Evolutionary conservation across 2,888 invertebrate species (phyloP).

Genomic region (Leucoma salicis): DNA sequence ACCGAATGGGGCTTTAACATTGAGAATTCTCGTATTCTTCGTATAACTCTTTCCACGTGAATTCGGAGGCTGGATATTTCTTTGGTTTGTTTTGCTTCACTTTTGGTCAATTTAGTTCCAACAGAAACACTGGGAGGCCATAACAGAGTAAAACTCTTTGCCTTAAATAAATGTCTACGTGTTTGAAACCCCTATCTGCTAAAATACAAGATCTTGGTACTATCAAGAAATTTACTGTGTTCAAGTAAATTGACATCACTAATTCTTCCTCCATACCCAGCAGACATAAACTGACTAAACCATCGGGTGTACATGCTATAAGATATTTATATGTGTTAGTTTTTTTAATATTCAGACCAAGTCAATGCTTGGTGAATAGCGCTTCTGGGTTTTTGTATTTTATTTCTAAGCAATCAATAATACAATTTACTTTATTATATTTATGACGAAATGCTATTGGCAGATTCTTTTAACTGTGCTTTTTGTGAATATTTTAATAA

Average conservation of each 20-base stretch:
- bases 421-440: constrained; percentile 35
- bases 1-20: background rate
- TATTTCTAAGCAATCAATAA: constrained; percentile 53
- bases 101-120: background rate
- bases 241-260: constrained; percentile 17
- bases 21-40: background rate
- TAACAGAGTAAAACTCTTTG: background rate
- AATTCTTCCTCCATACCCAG: constrained; percentile 29
- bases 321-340: constrained; percentile 36
- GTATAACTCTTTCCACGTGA: constrained; percentile 10
- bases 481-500: no score
- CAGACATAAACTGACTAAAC: constrained; percentile 35
- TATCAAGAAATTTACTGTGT: constrained; percentile 7
- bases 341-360: constrained; percentile 48
- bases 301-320: constrained; percentile 33
- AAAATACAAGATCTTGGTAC: background rate
- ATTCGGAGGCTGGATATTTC: constrained; percentile 9
- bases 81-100: constrained; percentile 5
- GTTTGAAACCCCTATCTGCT: constrained; percentile 1
- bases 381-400: constrained; percentile 46
- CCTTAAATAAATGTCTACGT: background rate
- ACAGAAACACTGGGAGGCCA: constrained; percentile 1
- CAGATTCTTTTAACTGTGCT: constrained; percentile 26
- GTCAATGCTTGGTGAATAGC: constrained; percentile 40
- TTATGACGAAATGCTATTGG: constrained; percentile 36